Percentiles rank a stretch among this genome's conserved stretches.
These are phyloP conservation scores for Drosophila prosaltans DNA, from an alignment of 1,140 invertebrate genomes.

Conservation along the genomic window DNA sequence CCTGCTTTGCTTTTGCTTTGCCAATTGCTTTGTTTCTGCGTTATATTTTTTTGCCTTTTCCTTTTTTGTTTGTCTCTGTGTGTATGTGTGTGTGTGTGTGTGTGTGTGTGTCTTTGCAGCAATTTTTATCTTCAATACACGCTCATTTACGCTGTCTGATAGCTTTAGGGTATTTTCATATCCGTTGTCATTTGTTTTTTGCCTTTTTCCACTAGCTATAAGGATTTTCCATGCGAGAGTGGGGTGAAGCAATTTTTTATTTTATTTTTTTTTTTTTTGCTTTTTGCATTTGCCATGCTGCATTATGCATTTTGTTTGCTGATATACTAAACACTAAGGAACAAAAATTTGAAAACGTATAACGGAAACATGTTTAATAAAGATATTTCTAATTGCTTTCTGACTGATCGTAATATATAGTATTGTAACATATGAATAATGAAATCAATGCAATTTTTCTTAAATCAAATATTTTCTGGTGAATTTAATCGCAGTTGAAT, in stretches of 20 bases:
- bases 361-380: background rate
- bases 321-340: slow-evolving; percentile 23
- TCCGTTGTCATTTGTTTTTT: slow-evolving; percentile 63
- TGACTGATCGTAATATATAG: no score
- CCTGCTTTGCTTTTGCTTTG: background rate
- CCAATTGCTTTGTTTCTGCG: slow-evolving; percentile 27
- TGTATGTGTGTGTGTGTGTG: slow-evolving; percentile 12
- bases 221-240: slow-evolving; percentile 4
- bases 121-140: slow-evolving; percentile 75
- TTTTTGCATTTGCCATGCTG: slow-evolving; percentile 22
- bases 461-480: no score
- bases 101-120: slow-evolving; percentile 40
- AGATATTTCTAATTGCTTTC: background rate
- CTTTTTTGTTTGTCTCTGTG: background rate
- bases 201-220: slow-evolving; percentile 36
- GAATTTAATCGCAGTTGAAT: no score
- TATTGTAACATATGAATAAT: no score
- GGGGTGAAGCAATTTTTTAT: slow-evolving; percentile 14
- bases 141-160: slow-evolving; percentile 80
- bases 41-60: background rate
- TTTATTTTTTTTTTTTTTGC: no score
- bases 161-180: slow-evolving; percentile 77
- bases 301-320: slow-evolving; percentile 48
- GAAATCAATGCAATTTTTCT: no score
- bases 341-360: background rate